Evolutionary conservation across 2,888 invertebrate genomes (phyloP), one percentile per base, ranked within the genome.

Genomic region (Oscheius myriophilus): DNA sequence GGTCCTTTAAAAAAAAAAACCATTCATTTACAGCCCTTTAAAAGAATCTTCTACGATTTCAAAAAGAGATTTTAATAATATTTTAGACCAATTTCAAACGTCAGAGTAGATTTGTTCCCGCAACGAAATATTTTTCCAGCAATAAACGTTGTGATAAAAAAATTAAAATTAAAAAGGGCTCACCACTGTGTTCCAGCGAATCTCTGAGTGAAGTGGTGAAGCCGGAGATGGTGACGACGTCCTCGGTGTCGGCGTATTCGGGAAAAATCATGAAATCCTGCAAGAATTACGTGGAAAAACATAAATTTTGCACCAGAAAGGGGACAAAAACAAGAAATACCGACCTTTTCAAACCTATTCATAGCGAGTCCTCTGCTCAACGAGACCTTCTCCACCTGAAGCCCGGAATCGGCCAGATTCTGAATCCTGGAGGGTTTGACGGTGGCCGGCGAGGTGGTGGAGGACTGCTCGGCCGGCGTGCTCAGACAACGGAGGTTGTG

Each of bases 261-360:
- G 86, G 86, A 58, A 78, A 86, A 67, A 85, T 86, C 66, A 86
- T 70, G 69, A 86, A 87, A 69, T 85, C 85, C 86, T 86, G 69
- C 41, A 81, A 79, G 9, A 65, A 33, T n/a, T 26, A 23, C 33
- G 3, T 33, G 3, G 3, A 33, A 33, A 33, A 33, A 33, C 9
- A 33, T 33, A 6, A 6, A 3, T 33, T 33, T 33, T 33, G 9
- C 3, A 33, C 9, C 9, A 6, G 9, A 33, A 33, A 33, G 9
- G 3, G 9, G 9, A 33, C 9, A 33, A 33, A 33, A 6, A 33
- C n/a, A 33, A 33, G 33, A 6, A 33, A 33, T 33, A 42, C 58
- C 12, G 11, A 84, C 84, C 76, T 84, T 85, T 67, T 85, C 85
- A 67, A 86, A 85, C 58, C 75, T 76, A 69, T 85, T 84, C 71